phyloP scores from a whole-genome alignment of 2,888 invertebrate genomes.

The Scelioninae gen. 2 region DNA sequence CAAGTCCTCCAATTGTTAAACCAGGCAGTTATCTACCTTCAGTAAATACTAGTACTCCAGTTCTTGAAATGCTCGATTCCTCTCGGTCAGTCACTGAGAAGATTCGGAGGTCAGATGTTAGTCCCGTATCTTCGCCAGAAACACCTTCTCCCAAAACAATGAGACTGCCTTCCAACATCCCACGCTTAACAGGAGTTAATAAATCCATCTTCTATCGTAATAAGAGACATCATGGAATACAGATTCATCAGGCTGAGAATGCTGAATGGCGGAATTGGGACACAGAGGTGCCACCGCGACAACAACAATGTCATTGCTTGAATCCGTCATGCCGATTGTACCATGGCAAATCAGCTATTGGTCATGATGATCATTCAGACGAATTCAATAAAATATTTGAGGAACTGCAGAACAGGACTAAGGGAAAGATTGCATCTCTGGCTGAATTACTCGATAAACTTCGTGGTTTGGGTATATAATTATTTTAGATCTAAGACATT shows the following conservation, averaged over 20 bases:
- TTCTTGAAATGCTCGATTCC: conserved; percentile 71
- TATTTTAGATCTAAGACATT: no score
- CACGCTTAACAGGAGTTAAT: conserved; percentile 61
- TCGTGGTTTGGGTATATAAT: conserved; percentile 68
- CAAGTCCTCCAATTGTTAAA: conserved; percentile 68
- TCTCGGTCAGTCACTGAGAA: conserved; percentile 64
- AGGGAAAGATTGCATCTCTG: conserved; percentile 78
- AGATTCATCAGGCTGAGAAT: conserved; percentile 1
- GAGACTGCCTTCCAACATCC: conserved; percentile 70
- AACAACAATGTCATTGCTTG: conserved; percentile 64
- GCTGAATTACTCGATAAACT: conserved; percentile 78
- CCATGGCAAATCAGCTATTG: conserved; percentile 61
- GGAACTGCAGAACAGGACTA: conserved; percentile 77
- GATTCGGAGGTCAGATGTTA: conserved; percentile 62
- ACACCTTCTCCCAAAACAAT: conserved; percentile 72
- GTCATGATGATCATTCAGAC: conserved; percentile 27
- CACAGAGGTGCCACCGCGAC: neutral
- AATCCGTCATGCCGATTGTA: conserved; percentile 67
- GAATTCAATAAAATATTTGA: conserved; percentile 74
- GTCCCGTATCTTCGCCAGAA: conserved; percentile 73
- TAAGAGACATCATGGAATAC: neutral
- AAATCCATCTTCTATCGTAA: conserved; percentile 60
- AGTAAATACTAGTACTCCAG: conserved; percentile 65
- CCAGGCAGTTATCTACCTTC: conserved; percentile 59
- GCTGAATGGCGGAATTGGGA: neutral